phyloP scores from a whole-genome alignment of 2,113 vertebrate genomes.

The Etheostoma cragini region DNA sequence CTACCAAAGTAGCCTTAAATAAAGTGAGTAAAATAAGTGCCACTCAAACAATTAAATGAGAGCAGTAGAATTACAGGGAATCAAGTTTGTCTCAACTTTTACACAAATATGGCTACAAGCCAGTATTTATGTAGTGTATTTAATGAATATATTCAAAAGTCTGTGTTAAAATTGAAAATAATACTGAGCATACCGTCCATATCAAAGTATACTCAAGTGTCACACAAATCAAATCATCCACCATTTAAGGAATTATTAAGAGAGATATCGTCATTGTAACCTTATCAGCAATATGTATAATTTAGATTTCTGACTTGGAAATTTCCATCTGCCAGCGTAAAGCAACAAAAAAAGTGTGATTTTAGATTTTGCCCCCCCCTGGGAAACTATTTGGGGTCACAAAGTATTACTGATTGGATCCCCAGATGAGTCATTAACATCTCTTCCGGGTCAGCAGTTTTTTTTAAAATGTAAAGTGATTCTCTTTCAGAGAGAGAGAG shows the following conservation, averaged over 20 bases:
- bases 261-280: neutral
- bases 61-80: neutral
- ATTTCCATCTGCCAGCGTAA: neutral
- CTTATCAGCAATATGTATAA: neutral
- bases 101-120: neutral
- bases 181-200: neutral
- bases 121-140: neutral
- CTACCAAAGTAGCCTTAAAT: neutral
- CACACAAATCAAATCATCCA: neutral
- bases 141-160: neutral
- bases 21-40: neutral
- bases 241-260: neutral
- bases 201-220: neutral
- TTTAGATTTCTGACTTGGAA: neutral
- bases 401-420: neutral
- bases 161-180: neutral
- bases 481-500: neutral
- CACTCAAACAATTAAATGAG: neutral
- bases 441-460: conserved; percentile 2
- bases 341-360: neutral
- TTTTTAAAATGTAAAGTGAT: neutral
- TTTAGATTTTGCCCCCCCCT: neutral
- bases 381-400: neutral
- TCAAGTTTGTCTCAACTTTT: neutral
- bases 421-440: neutral